phyloP scores from a whole-genome alignment of 2,888 invertebrate genomes.

The Drosophila helvetica region DNA sequence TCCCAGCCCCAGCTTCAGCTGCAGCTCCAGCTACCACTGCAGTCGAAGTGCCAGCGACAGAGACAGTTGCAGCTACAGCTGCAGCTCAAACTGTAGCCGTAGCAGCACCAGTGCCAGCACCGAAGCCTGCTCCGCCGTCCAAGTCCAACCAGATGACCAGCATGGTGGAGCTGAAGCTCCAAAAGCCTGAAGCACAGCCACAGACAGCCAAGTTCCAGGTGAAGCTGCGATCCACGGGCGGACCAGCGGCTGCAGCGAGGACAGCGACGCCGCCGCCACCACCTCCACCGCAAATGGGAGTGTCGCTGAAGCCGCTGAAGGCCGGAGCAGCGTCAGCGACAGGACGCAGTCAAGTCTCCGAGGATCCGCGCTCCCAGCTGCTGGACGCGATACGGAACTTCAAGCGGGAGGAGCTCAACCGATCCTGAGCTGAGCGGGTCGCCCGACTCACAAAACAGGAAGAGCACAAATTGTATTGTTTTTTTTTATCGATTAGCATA shows the following conservation, averaged over 20 bases:
- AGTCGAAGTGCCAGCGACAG: background rate
- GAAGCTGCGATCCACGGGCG: constrained; percentile 54
- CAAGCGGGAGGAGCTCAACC: constrained; percentile 84
- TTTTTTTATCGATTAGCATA: constrained; percentile 3
- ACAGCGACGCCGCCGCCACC: constrained; percentile 39
- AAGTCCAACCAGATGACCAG: constrained; percentile 52
- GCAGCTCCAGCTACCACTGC: background rate
- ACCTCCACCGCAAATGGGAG: constrained; percentile 67
- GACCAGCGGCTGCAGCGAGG: constrained; percentile 13
- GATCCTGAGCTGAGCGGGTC: constrained; percentile 62
- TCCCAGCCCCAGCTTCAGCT: constrained; percentile 10
- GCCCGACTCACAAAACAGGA: background rate
- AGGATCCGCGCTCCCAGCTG: constrained; percentile 87
- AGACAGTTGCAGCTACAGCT: background rate
- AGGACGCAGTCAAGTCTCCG: constrained; percentile 50
- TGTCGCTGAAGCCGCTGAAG: constrained; percentile 79
- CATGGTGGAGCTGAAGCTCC: constrained; percentile 71
- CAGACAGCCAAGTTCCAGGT: constrained; percentile 48
- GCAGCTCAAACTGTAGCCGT: background rate
- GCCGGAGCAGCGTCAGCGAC: constrained; percentile 9
- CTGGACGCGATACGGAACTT: constrained; percentile 90
- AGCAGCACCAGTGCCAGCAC: constrained; percentile 5
- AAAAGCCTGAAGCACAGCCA: constrained; percentile 34
- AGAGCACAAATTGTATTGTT: constrained; percentile 49
- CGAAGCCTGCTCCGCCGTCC: constrained; percentile 38